A percentile compares a stretch with the other conserved stretches of the same genome.
Conservation (phyloP, 2,113 vertebrate species). For the Scartelaos histophorus region DNA sequence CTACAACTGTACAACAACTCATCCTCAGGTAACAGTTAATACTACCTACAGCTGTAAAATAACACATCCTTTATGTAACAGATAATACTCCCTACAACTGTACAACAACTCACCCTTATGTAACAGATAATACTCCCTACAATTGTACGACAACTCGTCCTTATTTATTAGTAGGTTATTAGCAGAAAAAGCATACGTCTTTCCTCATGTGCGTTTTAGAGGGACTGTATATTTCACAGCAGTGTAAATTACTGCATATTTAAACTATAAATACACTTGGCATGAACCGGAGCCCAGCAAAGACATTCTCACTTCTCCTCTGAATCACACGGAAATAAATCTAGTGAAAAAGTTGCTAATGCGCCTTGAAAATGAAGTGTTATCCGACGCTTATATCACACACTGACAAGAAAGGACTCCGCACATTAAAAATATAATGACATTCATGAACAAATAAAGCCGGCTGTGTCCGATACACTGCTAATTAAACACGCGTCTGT, state of each 20-base stretch:
- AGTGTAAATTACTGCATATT: not conserved
- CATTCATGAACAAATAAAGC: slow-evolving; percentile 5
- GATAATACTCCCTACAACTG: too few relatives aligned
- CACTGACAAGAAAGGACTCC: not conserved
- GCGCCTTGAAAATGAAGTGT: not conserved
- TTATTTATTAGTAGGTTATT: too few relatives aligned
- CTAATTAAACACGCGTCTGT: not conserved
- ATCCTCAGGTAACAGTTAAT: too few relatives aligned
- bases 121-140: too few relatives aligned
- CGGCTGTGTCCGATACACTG: not conserved
- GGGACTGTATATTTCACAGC: too few relatives aligned
- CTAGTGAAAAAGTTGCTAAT: slow-evolving; percentile 1
- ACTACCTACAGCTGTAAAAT: too few relatives aligned
- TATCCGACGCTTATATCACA: not conserved
- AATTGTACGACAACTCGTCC: too few relatives aligned
- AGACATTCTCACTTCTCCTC: not conserved
- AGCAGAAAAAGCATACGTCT: not conserved
- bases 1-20: too few relatives aligned
- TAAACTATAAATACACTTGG: not conserved
- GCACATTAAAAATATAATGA: not conserved
- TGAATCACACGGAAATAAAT: not conserved
- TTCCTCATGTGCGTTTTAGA: not conserved
- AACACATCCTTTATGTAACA: too few relatives aligned
- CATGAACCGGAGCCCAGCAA: not conserved
- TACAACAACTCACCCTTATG: too few relatives aligned